phyloP scores from a whole-genome alignment of 2,888 invertebrate species.

The Tenthredo notha region DNA sequence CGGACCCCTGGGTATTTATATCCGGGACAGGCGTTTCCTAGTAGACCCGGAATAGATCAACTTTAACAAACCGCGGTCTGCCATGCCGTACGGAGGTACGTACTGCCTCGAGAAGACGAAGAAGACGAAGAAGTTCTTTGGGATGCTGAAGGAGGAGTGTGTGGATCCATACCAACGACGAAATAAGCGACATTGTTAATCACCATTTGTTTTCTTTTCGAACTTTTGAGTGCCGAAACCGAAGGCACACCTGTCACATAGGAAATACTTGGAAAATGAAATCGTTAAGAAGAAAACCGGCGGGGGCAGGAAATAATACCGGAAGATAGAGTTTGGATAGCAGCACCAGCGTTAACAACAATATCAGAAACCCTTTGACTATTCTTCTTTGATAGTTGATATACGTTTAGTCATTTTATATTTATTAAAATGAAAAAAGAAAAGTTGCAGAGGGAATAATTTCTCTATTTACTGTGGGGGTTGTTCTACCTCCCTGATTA shows the following conservation, averaged over 20 bases:
- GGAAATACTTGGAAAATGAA: conserved; percentile 41
- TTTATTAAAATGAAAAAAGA: neutral
- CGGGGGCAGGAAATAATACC: conserved; percentile 22
- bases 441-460: no score
- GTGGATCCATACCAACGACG: conserved; percentile 29
- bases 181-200: conserved; percentile 59
- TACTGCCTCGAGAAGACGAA: conserved; percentile 56
- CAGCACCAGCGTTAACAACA: neutral
- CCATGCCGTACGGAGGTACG: neutral
- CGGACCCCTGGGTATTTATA: conserved; percentile 46
- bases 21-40: conserved; percentile 67
- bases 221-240: conserved; percentile 53
- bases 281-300: conserved; percentile 9
- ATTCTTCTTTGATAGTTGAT: neutral
- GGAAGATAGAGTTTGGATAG: conserved; percentile 48
- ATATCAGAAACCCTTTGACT: conserved; percentile 11
- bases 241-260: conserved; percentile 63
- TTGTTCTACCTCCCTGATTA: neutral
- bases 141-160: neutral
- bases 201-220: conserved; percentile 64
- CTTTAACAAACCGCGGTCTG: conserved; percentile 53
- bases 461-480: neutral
- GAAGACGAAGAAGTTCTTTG: conserved; percentile 47
- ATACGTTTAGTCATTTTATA: neutral
- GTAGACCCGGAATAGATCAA: conserved; percentile 73